A percentile compares a stretch with the other conserved stretches of the same genome.
These are phyloP conservation scores for Phataginus tricuspis DNA, from an alignment of 2,797 vertebrate species.

Conservation along the genomic window DNA sequence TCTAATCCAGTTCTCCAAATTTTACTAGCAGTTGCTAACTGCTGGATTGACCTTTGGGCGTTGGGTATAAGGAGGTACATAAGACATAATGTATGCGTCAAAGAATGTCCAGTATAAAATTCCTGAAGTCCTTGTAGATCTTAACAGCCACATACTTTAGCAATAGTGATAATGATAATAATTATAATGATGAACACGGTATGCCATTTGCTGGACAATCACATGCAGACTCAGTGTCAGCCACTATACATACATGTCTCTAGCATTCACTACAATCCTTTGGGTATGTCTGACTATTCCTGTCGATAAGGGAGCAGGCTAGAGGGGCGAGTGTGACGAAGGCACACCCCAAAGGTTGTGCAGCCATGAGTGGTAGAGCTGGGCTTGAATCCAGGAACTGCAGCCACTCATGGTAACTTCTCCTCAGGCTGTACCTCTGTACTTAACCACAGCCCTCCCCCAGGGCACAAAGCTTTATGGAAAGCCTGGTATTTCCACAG, in stretches of 20 bases:
- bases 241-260: neutral
- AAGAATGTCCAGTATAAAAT: neutral
- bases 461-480: neutral
- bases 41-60: neutral
- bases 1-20: neutral
- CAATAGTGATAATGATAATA: neutral
- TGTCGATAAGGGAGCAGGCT: neutral
- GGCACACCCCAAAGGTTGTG: neutral
- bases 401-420: neutral
- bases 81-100: neutral
- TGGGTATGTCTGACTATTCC: neutral
- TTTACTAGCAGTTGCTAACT: neutral
- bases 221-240: neutral
- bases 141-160: neutral
- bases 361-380: neutral
- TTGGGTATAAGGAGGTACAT: too few relatives aligned
- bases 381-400: neutral
- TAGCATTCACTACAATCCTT: neutral
- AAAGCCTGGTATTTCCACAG: neutral
- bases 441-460: neutral
- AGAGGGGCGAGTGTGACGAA: neutral
- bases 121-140: neutral
- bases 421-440: neutral
- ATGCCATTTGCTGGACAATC: neutral
- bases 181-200: neutral